Evolutionary conservation across 2,888 invertebrate genomes (phyloP).

Genomic region (Andrena camellia): DNA sequence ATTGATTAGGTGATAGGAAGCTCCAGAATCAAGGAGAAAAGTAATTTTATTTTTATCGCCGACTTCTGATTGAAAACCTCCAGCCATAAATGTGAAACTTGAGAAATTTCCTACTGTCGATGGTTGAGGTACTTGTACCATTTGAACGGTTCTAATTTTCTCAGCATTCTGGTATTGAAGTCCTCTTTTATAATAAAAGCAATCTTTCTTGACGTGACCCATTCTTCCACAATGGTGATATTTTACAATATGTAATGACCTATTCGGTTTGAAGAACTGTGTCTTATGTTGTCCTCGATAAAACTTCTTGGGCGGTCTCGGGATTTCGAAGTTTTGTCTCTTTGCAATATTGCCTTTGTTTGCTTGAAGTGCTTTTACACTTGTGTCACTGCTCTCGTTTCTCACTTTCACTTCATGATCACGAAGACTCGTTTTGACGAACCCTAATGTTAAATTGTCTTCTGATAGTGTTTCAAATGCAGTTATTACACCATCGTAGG

Average conservation of each 20-base stretch:
- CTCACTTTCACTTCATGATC: constrained; percentile 9
- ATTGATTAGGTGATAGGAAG: constrained; percentile 8
- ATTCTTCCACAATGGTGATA: constrained; percentile 13
- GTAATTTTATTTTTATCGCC: background rate
- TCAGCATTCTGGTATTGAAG: background rate
- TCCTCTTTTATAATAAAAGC: constrained; percentile 7
- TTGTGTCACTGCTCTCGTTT: background rate
- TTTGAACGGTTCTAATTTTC: background rate
- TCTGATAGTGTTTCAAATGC: constrained; percentile 16
- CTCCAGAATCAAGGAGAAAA: constrained; percentile 19
- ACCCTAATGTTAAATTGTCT: constrained; percentile 2
- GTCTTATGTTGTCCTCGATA: background rate
- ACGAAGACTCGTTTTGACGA: background rate
- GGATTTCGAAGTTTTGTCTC: background rate
- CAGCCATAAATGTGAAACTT: constrained; percentile 13
- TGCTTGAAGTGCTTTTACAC: constrained; percentile 11
- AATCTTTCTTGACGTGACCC: constrained; percentile 3
- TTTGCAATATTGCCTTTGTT: background rate
- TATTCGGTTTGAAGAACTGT: background rate
- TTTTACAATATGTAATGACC: background rate
- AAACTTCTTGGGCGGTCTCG: background rate
- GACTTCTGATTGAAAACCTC: background rate
- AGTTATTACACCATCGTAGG: constrained; percentile 9
- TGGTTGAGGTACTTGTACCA: background rate
- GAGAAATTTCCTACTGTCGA: background rate